Conservation (phyloP, 1,140 invertebrate species). For the Pteromalus puparum region DNA sequence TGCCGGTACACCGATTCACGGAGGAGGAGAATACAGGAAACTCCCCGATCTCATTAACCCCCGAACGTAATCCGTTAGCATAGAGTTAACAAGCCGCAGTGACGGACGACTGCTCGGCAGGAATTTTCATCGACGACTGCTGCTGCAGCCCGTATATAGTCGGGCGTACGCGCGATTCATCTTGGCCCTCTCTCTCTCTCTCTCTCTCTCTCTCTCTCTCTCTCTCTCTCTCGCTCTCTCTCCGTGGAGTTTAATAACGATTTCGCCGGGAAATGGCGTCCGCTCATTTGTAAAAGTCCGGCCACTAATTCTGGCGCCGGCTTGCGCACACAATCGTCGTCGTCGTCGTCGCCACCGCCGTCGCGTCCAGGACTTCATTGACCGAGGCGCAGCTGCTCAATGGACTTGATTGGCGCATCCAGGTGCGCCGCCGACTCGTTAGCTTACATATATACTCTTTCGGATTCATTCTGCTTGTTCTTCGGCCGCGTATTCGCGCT, state of each 20-base stretch:
- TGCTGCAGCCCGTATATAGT: neutral
- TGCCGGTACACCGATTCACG: too few species aligned
- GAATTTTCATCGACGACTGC: too few species aligned
- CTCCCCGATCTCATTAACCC: neutral
- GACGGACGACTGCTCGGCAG: neutral
- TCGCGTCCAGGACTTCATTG: slow-evolving; percentile 62
- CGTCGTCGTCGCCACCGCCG: slow-evolving; percentile 42
- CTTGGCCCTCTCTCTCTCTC: too few species aligned
- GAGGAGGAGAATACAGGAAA: too few species aligned
- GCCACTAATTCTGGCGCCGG: slow-evolving; percentile 62
- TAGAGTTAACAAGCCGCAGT: neutral
- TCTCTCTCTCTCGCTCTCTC: too few species aligned
- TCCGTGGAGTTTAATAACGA: slow-evolving; percentile 44
- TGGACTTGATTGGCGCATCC: slow-evolving; percentile 66
- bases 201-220: too few species aligned
- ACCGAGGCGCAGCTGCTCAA: slow-evolving; percentile 71
- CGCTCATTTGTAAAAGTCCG: slow-evolving; percentile 57
- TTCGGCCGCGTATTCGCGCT: neutral
- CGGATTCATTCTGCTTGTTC: neutral
- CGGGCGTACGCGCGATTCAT: slow-evolving; percentile 48
- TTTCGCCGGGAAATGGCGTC: slow-evolving; percentile 44
- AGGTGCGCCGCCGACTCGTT: slow-evolving; percentile 56
- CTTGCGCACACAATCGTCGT: slow-evolving; percentile 61
- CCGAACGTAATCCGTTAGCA: neutral
- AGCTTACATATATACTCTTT: neutral